Evolutionary conservation across 2,888 invertebrate genomes (phyloP).

Genomic region (Sinodicranocentrus sp.): DNA sequence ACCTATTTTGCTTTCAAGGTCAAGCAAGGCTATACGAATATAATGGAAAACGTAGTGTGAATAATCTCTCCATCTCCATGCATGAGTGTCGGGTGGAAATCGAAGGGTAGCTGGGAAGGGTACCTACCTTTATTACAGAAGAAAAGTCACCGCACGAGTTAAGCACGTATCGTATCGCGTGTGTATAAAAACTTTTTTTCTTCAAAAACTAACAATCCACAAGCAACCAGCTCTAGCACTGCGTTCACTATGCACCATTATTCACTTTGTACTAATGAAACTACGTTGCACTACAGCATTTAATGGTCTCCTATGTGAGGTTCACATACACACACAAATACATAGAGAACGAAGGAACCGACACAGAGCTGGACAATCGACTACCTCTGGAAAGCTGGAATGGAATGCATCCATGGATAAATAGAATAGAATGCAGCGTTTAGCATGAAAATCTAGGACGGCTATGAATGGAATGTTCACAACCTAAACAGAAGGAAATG

Average conservation of each 20-base stretch:
- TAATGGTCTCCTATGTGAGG: too few relatives aligned
- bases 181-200: not conserved
- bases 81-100: not conserved
- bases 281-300: too few relatives aligned
- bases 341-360: too few relatives aligned
- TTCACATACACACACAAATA: too few relatives aligned
- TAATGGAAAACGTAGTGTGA: not conserved
- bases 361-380: not conserved
- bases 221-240: not conserved
- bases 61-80: too few relatives aligned
- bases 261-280: too few relatives aligned
- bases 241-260: too few relatives aligned
- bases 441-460: conserved; percentile 15
- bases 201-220: conserved; percentile 13
- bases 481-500: not conserved
- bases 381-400: conserved; percentile 25
- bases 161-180: conserved; percentile 26
- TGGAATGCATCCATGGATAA: conserved; percentile 52
- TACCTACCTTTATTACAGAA: conserved; percentile 9
- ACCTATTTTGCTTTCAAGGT: conserved; percentile 34
- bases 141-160: conserved; percentile 34
- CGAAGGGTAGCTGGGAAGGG: conserved; percentile 10
- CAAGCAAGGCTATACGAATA: conserved; percentile 42
- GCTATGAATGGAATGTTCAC: not conserved
- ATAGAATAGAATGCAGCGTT: conserved; percentile 7